Conservation (phyloP, 2,888 invertebrate genomes). For the Lasioglossum figueresi region DNA sequence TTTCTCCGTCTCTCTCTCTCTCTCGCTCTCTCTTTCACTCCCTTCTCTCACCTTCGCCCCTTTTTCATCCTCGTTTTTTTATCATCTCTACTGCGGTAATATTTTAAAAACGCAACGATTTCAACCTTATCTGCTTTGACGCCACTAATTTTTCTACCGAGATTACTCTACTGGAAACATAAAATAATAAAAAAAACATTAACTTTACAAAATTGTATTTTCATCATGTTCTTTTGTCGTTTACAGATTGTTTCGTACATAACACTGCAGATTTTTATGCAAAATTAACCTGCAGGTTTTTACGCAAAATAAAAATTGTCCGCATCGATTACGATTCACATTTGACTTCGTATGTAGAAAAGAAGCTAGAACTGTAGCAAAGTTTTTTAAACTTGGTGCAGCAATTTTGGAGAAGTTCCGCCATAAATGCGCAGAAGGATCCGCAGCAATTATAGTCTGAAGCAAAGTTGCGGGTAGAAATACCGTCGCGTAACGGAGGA, state of each 20-base stretch:
- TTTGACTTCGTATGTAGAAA: background rate
- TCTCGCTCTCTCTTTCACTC: background rate
- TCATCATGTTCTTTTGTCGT: background rate
- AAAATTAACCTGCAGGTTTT: background rate
- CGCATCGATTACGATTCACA: background rate
- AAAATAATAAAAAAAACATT: background rate
- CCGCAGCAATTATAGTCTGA: background rate
- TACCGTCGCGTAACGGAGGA: background rate
- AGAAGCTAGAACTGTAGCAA: background rate
- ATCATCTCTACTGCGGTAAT: conserved; percentile 37
- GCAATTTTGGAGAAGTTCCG: background rate
- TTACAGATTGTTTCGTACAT: no score
- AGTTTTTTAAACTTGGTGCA: background rate
- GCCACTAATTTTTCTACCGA: background rate
- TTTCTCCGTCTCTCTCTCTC: conserved; percentile 30
- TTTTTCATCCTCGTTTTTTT: conserved; percentile 35
- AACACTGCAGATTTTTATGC: no score
- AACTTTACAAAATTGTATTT: background rate
- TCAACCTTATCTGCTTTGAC: conserved; percentile 2
- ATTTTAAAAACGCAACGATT: conserved; percentile 48
- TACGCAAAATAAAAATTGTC: background rate
- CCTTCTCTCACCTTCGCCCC: background rate
- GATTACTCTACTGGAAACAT: background rate
- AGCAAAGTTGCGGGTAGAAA: background rate
- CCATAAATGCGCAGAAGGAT: background rate